A percentile compares a stretch with the other conserved stretches of the same genome.
phyloP scores from a whole-genome alignment of 2,113 vertebrate genomes.

The Seriola dumerili region DNA sequence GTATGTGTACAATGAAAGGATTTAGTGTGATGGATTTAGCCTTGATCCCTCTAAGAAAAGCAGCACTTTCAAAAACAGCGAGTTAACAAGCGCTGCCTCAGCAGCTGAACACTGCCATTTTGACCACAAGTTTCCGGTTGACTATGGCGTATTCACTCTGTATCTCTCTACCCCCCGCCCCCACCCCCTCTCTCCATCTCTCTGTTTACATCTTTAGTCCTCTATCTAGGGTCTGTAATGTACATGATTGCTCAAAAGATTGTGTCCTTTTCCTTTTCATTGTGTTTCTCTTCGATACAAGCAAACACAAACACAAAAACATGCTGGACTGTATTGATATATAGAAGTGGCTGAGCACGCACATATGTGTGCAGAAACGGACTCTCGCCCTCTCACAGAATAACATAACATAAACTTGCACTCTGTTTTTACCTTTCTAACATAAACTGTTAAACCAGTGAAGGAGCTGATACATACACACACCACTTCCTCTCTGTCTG shows the following conservation, averaged over 20 bases:
- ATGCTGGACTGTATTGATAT: background rate
- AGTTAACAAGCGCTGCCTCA: slow-evolving; percentile 60
- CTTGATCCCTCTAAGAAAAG: slow-evolving; percentile 63
- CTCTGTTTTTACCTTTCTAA: background rate
- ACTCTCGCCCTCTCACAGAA: background rate
- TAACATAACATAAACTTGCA: background rate
- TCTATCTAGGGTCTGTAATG: background rate
- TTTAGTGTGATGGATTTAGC: slow-evolving; percentile 57
- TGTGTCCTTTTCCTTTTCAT: background rate
- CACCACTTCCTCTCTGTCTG: slow-evolving; percentile 71
- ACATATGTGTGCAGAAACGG: background rate
- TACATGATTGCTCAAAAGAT: background rate
- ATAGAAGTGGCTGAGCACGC: background rate
- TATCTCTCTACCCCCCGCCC: background rate
- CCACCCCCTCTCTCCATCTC: background rate
- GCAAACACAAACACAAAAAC: background rate
- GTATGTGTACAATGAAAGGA: slow-evolving; percentile 44
- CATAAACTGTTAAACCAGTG: slow-evolving; percentile 13
- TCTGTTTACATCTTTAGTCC: background rate
- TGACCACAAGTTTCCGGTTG: slow-evolving; percentile 76
- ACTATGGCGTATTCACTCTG: slow-evolving; percentile 3
- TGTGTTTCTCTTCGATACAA: background rate
- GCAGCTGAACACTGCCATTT: slow-evolving; percentile 55
- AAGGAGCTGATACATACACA: slow-evolving; percentile 44
- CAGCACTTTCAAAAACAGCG: slow-evolving; percentile 21